These are phyloP conservation scores for Aphis craccivora DNA, from an alignment of 1,140 invertebrate genomes.

Conservation along the genomic window DNA sequence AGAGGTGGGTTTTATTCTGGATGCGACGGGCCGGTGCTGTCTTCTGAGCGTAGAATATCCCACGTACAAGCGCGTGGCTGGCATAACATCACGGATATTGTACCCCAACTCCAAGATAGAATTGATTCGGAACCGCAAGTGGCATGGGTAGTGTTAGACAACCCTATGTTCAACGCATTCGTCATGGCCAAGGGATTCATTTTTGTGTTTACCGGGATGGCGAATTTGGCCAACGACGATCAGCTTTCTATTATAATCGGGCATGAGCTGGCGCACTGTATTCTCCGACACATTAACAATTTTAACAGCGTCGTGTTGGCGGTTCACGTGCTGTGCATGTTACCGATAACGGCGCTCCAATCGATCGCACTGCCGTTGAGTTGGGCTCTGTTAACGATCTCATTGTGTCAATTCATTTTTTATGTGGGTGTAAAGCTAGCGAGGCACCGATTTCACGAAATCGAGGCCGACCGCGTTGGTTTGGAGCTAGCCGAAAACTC, in stretches of 20 bases:
- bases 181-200: neutral
- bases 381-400: neutral
- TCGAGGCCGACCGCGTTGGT: neutral
- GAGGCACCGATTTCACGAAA: neutral
- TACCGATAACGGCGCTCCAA: rapidly evolving
- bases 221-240: neutral
- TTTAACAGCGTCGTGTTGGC: neutral
- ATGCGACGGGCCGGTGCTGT: neutral
- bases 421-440: neutral
- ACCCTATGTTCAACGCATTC: neutral
- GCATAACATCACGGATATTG: neutral
- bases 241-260: neutral
- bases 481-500: neutral
- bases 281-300: neutral
- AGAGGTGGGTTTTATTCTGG: neutral
- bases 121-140: neutral
- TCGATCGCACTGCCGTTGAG: neutral
- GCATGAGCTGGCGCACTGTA: neutral
- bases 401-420: rapidly evolving
- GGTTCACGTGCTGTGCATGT: neutral
- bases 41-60: neutral
- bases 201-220: neutral
- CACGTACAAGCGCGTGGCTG: neutral
- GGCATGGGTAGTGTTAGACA: neutral
- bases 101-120: neutral